Evolutionary conservation across 1,140 invertebrate genomes (phyloP), one percentile per base, ranked within the genome.

Genomic region (Brachionus sp.): DNA sequence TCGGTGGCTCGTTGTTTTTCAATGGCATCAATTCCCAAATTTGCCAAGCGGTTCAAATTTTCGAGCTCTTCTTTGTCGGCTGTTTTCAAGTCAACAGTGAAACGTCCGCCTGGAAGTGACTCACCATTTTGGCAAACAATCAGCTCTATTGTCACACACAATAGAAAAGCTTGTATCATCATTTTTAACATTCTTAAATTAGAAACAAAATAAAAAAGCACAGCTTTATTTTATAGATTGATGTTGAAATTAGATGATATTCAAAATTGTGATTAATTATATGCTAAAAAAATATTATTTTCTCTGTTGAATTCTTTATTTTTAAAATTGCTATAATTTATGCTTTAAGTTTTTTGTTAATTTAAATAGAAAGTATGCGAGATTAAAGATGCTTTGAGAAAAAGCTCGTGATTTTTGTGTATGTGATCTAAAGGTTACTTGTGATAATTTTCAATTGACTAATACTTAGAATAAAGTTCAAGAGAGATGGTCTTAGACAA

Each of bases 131-230:
- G n/a, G 50, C 50, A 16, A 6, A 57, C 16, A 19, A 57, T 57
- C 6, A 19, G 7, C 19, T 9, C 50, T 19, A 57, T 23, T 57
- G 7, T 16, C 50, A 66, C 29, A 16, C 6, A n/a, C 25, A 16
- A 29, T 66, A 70, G 5, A 39, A 70, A 37, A 19, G 10, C 7
- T 70, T 39, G 16, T 9, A 70, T 39, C 37, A 70, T 37, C 16
- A 70, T 39, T 70, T 70, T 70, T 5, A 44, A 70, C 66, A 70
- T 70, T 70, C n/a, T 39, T 70, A 39, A 39, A 9, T 70, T 70
- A 66, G n/a, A 66, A 66, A 4, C 13, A 66, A 66, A 66, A 66
- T 33, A 66, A 19, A 66, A 64, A 66, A 66, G 64, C 64, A n/a
- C 66, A 37, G 66, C 37, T 70, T 39, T 9, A 70, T 42, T 70